Evolutionary conservation across 2,888 invertebrate genomes (phyloP).

Genomic region (Aplocera efformata): DNA sequence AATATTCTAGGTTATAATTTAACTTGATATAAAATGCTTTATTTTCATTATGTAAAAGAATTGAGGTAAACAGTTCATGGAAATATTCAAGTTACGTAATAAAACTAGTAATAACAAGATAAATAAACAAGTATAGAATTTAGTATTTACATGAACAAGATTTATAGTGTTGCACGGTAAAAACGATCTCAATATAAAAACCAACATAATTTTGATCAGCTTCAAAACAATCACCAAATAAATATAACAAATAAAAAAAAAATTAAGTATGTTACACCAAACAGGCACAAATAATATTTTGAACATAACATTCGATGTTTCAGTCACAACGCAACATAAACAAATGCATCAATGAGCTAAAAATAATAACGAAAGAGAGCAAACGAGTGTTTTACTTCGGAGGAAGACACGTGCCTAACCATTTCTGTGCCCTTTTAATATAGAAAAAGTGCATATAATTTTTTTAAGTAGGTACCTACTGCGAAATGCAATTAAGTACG

Average conservation of each 20-base stretch:
- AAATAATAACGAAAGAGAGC: constrained; percentile 22
- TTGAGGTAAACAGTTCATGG: constrained; percentile 4
- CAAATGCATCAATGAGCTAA: constrained; percentile 19
- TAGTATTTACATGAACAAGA: constrained; percentile 12
- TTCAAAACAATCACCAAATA: background rate
- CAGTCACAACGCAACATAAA: background rate
- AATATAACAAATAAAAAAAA: constrained; percentile 1
- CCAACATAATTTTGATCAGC: constrained; percentile 2
- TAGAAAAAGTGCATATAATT: constrained; percentile 5
- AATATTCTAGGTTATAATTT: constrained; percentile 3
- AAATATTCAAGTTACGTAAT: constrained; percentile 4
- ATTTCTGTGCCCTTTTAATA: constrained; percentile 16
- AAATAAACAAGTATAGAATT: constrained; percentile 11
- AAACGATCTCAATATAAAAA: background rate
- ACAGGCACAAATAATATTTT: constrained; percentile 1
- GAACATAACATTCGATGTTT: no score
- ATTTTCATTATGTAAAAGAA: background rate
- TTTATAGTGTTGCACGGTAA: constrained; percentile 6
- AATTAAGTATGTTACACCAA: background rate
- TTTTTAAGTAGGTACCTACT: background rate
- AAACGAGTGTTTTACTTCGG: constrained; percentile 11
- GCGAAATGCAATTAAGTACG: background rate
- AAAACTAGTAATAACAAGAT: constrained; percentile 5
- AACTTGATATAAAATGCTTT: constrained; percentile 11
- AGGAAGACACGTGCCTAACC: constrained; percentile 13